Evolutionary conservation across 2,888 invertebrate genomes (phyloP), one percentile per base, ranked within the genome.

Genomic region (Patella caerulea): DNA sequence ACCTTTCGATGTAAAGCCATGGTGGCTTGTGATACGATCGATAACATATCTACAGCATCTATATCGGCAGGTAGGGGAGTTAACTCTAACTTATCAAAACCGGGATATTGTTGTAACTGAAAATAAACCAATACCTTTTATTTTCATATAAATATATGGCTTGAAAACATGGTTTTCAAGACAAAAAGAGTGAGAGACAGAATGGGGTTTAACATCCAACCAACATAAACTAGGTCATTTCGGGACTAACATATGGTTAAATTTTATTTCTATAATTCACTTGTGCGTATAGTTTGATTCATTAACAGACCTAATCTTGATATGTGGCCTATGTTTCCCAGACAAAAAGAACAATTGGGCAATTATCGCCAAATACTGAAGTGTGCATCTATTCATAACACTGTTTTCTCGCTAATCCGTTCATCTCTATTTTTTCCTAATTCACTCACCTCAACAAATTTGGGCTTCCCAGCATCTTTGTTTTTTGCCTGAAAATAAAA

Each of bases 401-500:
- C 9, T 12, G 19, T 65, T 65, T 19, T 65, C 11, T 65, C 11
- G 11, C 9, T 65, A 65, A 7, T 65, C n/a, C 1, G 5, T 19
- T 65, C 11, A 65, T 65, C 11, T 29, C 14, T 71, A 3, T 71
- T 71, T 24, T n/a, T 59, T 19, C 72, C 5, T n/a, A 65, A 17
- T 9, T n/a, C n/a, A 70, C 83, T 85, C 84, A 90, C 91, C 89
- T 91, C 91, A 29, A 90, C 90, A 88, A 91, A 89, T 77, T 89
- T 90, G 73, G 90, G 91, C 76, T 90, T 90, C 55, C 89, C 88
- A 17, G 86, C 78, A 73, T 88, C 89, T 80, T 88, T 89, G 73
- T 88, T 90, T 76, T 88, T 88, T 45, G 83, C 73, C 86, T 88
- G 79, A 45, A 84, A 83, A 75, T 54, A 71, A 73, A 71, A 77